Evolutionary conservation across 2,888 invertebrate genomes (phyloP), one percentile per base, ranked within the genome.

Genomic region (Malthinus seriepunctatus): DNA sequence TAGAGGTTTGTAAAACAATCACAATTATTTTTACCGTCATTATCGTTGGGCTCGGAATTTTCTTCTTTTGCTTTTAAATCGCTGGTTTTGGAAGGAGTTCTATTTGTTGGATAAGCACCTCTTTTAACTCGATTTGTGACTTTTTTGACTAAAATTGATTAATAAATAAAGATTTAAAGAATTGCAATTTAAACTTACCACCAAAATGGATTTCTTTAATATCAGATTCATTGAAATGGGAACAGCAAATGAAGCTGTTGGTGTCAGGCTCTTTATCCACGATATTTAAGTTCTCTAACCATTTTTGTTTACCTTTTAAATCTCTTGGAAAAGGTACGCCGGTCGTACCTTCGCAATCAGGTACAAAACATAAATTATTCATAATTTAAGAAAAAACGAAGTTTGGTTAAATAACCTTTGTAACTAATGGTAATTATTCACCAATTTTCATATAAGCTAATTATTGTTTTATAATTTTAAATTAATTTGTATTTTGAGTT

Each of bases 321-420:
- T 74, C 69, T 59, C 68, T 66, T 5, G 75, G 74, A 58, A 75
- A 74, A 11, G 71, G 66, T 50, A 74, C 68, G 32, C 73, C 75
- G 45, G 63, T 64, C 11, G 68, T 69, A 61, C 70, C 72, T 60
- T 69, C 65, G 57, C 76, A 75, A 52, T 71, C 71, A 45, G 73
- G 73, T 51, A 76, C 74, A 66, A 74, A 70, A 69, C 76, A 76
- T 46, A 59, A 66, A 65, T 51, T 62, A 51, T 42, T 56, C 63
- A 60, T 60, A 51, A 47, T 32, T 57, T 55, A 56, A 56, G 39
- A 56, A 47, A 31, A 45, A 53, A 46, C 49, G 54, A 34, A 12
- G 9, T 47, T 59, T 62, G 58, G 54, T 42, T 46, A 48, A 62
- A 62, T 61, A 53, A 56, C 23, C 39, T 12, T 70, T 70, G 64